Evolutionary conservation across 30 jellyfish, hydroid and myxozoan species (phyloP).

Genomic region (Catostylus mosaicus): DNA sequence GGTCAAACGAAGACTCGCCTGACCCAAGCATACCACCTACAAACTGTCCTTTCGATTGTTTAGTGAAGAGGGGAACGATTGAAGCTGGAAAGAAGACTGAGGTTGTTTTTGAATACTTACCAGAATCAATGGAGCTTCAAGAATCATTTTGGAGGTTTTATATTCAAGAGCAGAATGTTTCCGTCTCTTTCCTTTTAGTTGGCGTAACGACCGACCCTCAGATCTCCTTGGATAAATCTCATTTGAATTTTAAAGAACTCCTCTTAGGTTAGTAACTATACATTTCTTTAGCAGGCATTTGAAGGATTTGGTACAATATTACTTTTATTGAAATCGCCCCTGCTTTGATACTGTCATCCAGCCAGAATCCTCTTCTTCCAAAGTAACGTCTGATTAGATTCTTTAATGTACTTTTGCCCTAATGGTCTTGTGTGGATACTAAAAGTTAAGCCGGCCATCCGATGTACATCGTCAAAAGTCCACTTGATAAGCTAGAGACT

Average conservation of each 20-base stretch:
- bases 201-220: constrained; percentile 89
- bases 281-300: too few relatives aligned
- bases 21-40: constrained; percentile 37
- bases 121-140: constrained; percentile 71
- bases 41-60: constrained; percentile 45
- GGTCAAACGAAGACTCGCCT: constrained; percentile 73
- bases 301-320: too few relatives aligned
- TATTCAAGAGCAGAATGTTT: constrained; percentile 74
- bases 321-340: too few relatives aligned
- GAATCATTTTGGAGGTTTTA: constrained; percentile 91
- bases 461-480: too few relatives aligned
- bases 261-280: constrained; percentile 67
- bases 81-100: constrained; percentile 88
- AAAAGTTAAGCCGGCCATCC: too few relatives aligned
- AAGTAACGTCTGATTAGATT: too few relatives aligned
- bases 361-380: too few relatives aligned
- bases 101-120: constrained; percentile 71
- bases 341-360: too few relatives aligned
- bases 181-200: constrained; percentile 87
- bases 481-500: too few relatives aligned
- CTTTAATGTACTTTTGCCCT: too few relatives aligned
- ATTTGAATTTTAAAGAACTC: constrained; percentile 78
- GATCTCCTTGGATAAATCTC: constrained; percentile 86
- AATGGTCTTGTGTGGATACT: too few relatives aligned
- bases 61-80: constrained; percentile 66